Percentiles rank a stretch among this genome's conserved stretches.
Evolutionary conservation across 2,113 vertebrate genomes (phyloP).

Genomic region (Mesitornis unicolor): DNA sequence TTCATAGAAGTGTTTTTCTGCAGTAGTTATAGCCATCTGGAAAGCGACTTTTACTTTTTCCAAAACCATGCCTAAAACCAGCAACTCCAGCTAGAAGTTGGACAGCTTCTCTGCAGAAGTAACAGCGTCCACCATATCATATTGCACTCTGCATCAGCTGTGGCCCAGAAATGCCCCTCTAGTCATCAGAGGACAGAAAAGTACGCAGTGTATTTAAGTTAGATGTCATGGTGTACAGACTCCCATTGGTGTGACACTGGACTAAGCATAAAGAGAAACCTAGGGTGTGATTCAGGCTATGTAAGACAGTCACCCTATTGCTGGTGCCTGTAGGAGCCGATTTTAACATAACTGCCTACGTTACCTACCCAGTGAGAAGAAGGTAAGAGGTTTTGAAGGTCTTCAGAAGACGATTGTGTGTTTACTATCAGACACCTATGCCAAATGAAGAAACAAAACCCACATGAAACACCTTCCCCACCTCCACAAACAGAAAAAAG

Average conservation of each 20-base stretch:
- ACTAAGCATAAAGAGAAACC: not conserved
- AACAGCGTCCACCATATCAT: not conserved
- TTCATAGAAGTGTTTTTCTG: not conserved
- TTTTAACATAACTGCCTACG: not conserved
- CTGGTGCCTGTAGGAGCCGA: not conserved
- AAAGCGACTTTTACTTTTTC: not conserved
- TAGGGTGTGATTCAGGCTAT: not conserved
- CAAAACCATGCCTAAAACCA: not conserved
- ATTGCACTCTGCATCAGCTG: not conserved
- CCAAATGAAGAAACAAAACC: not conserved
- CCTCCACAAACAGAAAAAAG: not conserved
- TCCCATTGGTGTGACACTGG: not conserved
- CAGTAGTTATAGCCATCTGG: not conserved
- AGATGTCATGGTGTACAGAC: not conserved
- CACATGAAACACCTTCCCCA: no score
- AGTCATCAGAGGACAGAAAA: not conserved
- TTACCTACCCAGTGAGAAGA: not conserved
- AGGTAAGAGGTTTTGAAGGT: not conserved
- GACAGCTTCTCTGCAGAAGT: not conserved
- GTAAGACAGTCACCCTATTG: not conserved
- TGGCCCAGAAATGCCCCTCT: not conserved
- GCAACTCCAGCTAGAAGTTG: not conserved
- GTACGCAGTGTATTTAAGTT: not conserved
- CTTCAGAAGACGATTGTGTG: not conserved
- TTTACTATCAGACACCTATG: not conserved